Conservation (phyloP, 2,113 vertebrate species). For the Laticauda laticaudata region DNA sequence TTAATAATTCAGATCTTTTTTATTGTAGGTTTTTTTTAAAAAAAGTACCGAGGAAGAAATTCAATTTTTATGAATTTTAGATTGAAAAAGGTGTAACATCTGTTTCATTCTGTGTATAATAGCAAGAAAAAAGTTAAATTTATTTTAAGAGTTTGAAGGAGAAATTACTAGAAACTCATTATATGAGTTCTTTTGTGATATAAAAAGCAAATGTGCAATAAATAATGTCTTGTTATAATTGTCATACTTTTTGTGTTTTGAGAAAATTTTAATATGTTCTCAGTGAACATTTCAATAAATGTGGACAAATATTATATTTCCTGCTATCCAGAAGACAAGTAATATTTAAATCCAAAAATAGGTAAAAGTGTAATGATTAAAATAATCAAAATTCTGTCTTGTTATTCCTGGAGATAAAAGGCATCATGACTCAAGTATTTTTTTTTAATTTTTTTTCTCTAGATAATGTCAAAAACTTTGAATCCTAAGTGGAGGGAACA, state of each 20-base stretch:
- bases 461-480: slow-evolving; percentile 93
- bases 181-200: background rate
- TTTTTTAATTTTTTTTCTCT: slow-evolving; percentile 22
- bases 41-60: background rate
- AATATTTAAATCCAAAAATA: background rate
- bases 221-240: background rate
- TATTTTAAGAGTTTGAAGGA: background rate
- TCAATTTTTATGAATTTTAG: background rate
- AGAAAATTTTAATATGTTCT: background rate
- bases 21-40: background rate
- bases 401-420: background rate
- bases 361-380: background rate
- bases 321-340: background rate
- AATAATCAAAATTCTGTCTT: background rate
- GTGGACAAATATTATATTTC: background rate
- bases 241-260: background rate
- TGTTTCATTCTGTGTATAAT: background rate
- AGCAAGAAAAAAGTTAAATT: background rate
- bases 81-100: background rate
- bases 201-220: background rate
- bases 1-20: background rate
- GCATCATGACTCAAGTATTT: background rate
- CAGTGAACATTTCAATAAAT: slow-evolving; percentile 3
- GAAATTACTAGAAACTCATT: background rate
- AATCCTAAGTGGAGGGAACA: slow-evolving; percentile 98